Base-by-base conservation (phyloP, 2,113 vertebrate genomes). In the Scomber colias region DNA sequence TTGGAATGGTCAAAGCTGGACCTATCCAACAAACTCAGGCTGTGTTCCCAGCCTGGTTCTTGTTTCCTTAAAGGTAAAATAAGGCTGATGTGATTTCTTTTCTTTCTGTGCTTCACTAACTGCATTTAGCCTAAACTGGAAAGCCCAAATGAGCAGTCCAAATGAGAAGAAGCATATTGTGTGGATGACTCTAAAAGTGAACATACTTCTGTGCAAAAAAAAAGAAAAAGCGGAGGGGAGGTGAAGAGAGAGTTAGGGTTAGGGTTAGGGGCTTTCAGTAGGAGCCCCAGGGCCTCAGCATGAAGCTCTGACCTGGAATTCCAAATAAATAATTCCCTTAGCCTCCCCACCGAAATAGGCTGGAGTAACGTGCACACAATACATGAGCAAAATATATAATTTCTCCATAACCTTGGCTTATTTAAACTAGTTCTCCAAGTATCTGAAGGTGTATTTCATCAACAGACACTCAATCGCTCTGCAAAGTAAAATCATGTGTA, bases 321-420 rank as follows among this genome's bases (percentile, higher is more conserved):
- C 88, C 92, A 90, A 87, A 90, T 85, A 88, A 90, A 91, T 86
- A 85, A 88, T 87, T 88, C 84, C 65, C 24, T 66, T 61, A 87
- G 56, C 65, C 75, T 65, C 65, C 77, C 31, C 45, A 24, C 76
- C 30, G 74, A 74, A 64, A 57, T 51, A 51, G 16, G 12, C 55
- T 11, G 24, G 48, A 76, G 56, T 11, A 51, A 49, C 13, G 17
- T 57, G 57, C 24, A 59, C 35, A 57, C 10, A 53, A 3, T 48
- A 3, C 5, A 5, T 35, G 17, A 35, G n/a, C 3, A 60, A 62
- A 79, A 87, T 56, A 17, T 40, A 71, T 21, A 13, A 46, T 66
- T 70, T 66, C 60, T 64, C 60, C 63, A 67, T 74, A 78, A 27
- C 4, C 8, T 0, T 0, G 2, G 55, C 62, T 75, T 80, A 70